These are phyloP conservation scores for Tachysurus vachellii DNA, from an alignment of 2,113 vertebrate species.

Conservation along the genomic window DNA sequence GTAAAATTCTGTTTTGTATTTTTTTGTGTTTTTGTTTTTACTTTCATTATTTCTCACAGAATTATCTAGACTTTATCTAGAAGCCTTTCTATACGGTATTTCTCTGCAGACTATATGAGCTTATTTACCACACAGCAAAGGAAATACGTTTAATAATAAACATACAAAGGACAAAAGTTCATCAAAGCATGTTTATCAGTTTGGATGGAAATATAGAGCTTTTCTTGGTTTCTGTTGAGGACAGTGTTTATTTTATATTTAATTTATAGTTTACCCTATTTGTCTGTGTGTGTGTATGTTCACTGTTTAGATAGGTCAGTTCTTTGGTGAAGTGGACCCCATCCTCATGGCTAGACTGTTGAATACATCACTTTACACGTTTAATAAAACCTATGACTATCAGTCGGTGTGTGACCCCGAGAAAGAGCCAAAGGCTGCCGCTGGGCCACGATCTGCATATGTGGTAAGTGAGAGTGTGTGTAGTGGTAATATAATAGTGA, in stretches of 20 bases:
- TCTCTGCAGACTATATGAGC: neutral
- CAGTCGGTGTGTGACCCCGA: constrained; percentile 94
- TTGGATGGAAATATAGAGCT: neutral
- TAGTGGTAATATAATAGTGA: neutral
- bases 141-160: neutral
- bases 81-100: neutral
- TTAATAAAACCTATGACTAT: constrained; percentile 97
- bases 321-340: constrained; percentile 96
- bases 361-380: constrained; percentile 89
- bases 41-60: neutral
- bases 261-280: neutral
- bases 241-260: neutral
- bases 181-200: neutral
- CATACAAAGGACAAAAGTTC: neutral
- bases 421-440: constrained; percentile 87
- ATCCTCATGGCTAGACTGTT: constrained; percentile 89
- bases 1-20: neutral
- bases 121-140: neutral
- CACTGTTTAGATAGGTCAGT: constrained; percentile 76
- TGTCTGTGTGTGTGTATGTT: constrained; percentile 18
- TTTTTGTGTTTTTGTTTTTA: neutral
- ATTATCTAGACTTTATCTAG: neutral
- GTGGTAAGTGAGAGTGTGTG: constrained; percentile 77
- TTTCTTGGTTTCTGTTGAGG: neutral
- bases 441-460: constrained; percentile 83